Conservation (phyloP, 2,888 invertebrate species). For the Aspidapion aeneum region DNA sequence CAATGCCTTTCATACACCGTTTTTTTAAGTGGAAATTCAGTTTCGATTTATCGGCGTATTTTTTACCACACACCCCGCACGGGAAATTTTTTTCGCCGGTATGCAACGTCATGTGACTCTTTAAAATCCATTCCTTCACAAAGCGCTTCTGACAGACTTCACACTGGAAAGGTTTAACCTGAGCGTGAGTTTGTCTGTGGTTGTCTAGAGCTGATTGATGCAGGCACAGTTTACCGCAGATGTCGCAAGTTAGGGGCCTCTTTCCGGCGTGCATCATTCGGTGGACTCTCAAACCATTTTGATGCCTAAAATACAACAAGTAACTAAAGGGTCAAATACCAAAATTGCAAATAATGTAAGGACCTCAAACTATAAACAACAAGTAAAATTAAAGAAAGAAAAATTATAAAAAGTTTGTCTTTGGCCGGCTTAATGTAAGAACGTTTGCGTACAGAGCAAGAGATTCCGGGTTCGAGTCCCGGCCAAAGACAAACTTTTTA, state of each 20-base stretch:
- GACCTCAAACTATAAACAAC: too few species aligned
- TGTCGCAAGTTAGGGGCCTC: conserved; percentile 11
- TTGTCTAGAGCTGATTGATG: conserved; percentile 7
- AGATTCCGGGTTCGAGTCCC: too few species aligned
- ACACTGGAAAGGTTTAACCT: conserved; percentile 13
- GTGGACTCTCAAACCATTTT: conserved; percentile 10
- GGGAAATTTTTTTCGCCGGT: conserved; percentile 15
- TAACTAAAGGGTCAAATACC: too few species aligned
- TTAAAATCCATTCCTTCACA: conserved; percentile 11
- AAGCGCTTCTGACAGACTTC: conserved; percentile 14
- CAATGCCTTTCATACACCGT: conserved; percentile 14
- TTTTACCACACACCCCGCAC: conserved; percentile 10
- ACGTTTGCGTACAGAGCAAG: too few species aligned
- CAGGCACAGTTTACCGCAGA: conserved; percentile 13
- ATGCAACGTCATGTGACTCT: conserved; percentile 16
- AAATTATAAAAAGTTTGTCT: too few species aligned
- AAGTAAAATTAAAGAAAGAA: too few species aligned
- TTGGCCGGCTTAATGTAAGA: too few species aligned
- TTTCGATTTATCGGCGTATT: conserved; percentile 16
- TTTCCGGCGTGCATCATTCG: conserved; percentile 14
- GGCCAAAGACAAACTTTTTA: too few species aligned
- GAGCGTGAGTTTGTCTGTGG: conserved; percentile 12
- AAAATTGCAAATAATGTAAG: too few species aligned
- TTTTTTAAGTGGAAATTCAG: conserved; percentile 19
- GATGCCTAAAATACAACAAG: conserved; percentile 9